Base-by-base conservation (phyloP, 2,797 vertebrate species). In the Crax fasciolata region DNA sequence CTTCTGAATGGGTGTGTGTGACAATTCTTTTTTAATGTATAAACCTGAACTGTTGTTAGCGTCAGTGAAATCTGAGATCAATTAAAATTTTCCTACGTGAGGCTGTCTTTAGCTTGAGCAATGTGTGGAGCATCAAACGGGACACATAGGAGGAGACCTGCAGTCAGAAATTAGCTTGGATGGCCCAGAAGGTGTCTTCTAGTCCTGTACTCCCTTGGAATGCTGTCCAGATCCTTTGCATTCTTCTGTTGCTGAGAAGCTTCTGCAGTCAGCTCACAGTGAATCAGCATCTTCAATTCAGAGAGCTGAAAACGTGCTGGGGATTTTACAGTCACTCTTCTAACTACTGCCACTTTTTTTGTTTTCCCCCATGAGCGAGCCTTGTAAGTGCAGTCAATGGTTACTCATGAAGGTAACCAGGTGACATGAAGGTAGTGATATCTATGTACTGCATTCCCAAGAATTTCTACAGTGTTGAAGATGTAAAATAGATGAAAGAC, bases 41-140 rank as follows among this genome's bases (percentile, higher is more conserved):
- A 43, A 87, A 48, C 15, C 32, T 15, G 66, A 79, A 38, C 14
- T 57, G 7, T 38, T 58, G 3, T 58, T 89, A 39, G 11, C 11
- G 20, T 66, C 35, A 82, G 20, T 20, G 57, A 61, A 85, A 67
- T 39, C 24, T 4, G 10, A 58, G 39, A 41, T 4, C 4, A 35
- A 38, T 65, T 63, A 65, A 32, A 39, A 32, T 54, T 58, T 70
- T 51, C 21, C 18, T 49, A 3, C 20, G 13, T 2, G 1, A 48
- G 44, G 2, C 27, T 32, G 6, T 27, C n/a, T 83, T 58, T 17
- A 39, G 7, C 39, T 87, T 59, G 27, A 79, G 62, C 58, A 51
- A 11, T 7, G 20, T 24, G 6, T 43, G 14, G 5, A 48, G n/a
- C 44, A 62, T n/a, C 43, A 21, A 39, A 25, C 1, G 0, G 68